Evolutionary conservation across 1,140 invertebrate genomes (phyloP), one percentile per base, ranked within the genome.

Genomic region (Ostrea denselamellosa): DNA sequence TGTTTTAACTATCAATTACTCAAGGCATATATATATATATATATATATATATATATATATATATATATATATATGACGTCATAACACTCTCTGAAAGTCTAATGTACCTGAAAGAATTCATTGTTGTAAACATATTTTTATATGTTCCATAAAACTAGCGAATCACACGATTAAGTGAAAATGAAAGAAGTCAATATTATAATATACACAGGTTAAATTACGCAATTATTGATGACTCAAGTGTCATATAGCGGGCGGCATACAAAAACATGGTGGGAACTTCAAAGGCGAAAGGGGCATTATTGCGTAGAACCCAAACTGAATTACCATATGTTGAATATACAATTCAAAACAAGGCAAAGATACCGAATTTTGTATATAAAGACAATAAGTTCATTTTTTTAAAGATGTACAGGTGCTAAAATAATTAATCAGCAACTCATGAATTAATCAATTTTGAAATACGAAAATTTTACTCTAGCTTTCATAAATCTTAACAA

Each of bases 301-400:
- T 28, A 28, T 77, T 77, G 68, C 68, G 68, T 77, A 77, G 28
- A 77, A 77, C 68, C 68, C 3, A 77, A 77, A 77, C 25, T 14
- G 9, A 28, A 77, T 77, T 77, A 28, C 8, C 68, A 77, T 77
- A 77, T 25, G 28, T 77, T 28, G 22, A 10, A 77, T 77, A 4
- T 14, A 77, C 68, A 25, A 12, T 25, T 77, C 28, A 77, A 28
- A 77, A 44, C 34, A 77, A 25, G 3, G 28, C 68, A 19, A 77
- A 34, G 68, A 28, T 25, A 12, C 22, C 12, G 25, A 25, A 62
- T 77, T 34, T 19, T 62, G 17, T 19, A 62, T 14, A 17, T 19
- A 62, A 7, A 62, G 19, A 62, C 17, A 62, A 7, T 62, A 62
- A 4, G 56, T 19, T n/a, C 17, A n/a, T n/a, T 19, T 62, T 62